Percentiles rank a stretch among this genome's conserved stretches.
Conservation (phyloP, 2,797 vertebrate species). For the Alouatta caraya region DNA sequence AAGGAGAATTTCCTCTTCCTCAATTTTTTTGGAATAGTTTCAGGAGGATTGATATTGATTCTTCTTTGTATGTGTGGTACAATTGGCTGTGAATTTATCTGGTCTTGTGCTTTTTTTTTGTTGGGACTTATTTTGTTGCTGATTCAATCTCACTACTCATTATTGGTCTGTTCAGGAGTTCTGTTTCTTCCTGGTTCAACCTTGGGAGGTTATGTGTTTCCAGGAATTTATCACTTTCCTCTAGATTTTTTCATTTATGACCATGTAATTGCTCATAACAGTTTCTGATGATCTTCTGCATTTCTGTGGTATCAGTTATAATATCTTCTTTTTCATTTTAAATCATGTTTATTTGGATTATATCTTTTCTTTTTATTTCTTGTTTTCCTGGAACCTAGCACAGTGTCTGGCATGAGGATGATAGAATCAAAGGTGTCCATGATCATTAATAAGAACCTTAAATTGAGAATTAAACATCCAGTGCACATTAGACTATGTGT, state of each 20-base stretch:
- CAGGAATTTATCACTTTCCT: neutral
- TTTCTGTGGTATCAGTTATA: neutral
- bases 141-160: neutral
- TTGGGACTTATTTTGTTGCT: neutral
- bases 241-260: neutral
- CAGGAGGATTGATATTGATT: neutral
- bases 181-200: neutral
- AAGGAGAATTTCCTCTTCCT: neutral
- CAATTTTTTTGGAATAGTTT: neutral
- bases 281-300: neutral
- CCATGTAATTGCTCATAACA: neutral
- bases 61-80: neutral
- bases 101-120: neutral
- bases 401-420: neutral
- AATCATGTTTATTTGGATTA: neutral
- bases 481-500: neutral
- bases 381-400: neutral
- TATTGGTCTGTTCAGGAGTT: neutral
- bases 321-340: neutral
- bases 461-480: conserved; percentile 1
- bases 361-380: neutral
- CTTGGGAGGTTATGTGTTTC: neutral
- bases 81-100: neutral
- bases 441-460: neutral
- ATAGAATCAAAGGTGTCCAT: neutral